These are phyloP conservation scores for Apostichopus leukothele DNA, from an alignment of 53 echinoderm and acorn worm species.

Conservation along the genomic window DNA sequence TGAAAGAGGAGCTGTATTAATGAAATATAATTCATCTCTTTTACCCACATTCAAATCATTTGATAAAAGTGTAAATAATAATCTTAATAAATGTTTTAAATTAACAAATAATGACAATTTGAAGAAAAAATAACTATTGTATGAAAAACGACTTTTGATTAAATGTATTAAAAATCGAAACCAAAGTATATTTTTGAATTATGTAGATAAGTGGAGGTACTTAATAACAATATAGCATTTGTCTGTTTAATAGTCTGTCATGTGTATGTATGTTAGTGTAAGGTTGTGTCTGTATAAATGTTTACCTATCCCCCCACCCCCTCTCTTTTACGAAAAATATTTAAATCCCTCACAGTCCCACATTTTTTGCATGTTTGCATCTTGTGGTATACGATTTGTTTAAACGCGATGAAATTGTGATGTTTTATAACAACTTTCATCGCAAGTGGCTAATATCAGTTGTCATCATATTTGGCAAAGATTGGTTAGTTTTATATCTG, in stretches of 20 bases:
- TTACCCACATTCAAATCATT: neutral
- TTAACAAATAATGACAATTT: neutral
- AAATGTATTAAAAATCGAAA: slow-evolving; percentile 7
- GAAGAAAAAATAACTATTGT: neutral
- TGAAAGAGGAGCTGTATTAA: neutral
- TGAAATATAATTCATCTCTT: neutral
- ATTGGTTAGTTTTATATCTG: no score
- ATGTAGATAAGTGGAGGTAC: slow-evolving; percentile 6
- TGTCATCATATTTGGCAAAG: no score
- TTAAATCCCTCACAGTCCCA: no score
- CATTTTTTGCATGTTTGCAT: no score
- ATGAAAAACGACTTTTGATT: neutral
- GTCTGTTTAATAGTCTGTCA: neutral
- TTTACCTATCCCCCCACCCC: no score
- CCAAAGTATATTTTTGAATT: slow-evolving; percentile 32
- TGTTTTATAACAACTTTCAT: no score
- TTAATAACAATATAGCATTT: neutral
- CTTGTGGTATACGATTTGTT: no score
- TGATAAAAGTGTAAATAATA: neutral
- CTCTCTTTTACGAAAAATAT: no score
- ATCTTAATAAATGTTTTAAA: neutral
- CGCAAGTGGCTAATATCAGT: no score
- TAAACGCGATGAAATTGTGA: no score
- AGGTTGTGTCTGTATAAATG: no score
- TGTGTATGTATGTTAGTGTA: neutral